These are phyloP conservation scores for Dicerorhinus sumatrensis DNA, from an alignment of 2,113 vertebrate genomes.

Conservation along the genomic window DNA sequence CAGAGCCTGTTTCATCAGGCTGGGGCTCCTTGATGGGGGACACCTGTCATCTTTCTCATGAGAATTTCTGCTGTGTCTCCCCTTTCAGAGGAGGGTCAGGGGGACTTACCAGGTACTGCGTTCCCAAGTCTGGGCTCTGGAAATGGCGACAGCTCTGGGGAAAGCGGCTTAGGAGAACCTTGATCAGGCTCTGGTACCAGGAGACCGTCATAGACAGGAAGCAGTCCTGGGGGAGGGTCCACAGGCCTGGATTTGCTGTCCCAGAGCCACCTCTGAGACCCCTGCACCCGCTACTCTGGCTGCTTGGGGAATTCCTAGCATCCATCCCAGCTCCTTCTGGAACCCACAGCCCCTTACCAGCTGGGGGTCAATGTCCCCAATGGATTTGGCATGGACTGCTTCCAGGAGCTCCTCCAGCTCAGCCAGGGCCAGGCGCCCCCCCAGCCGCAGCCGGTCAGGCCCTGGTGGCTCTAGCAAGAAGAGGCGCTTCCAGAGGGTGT, in stretches of 20 bases:
- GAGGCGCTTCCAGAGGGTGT: slow-evolving; percentile 97
- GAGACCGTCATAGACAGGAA: slow-evolving; percentile 97
- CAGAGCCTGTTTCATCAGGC: neutral
- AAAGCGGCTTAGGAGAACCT: slow-evolving; percentile 96
- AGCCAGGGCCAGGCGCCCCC: slow-evolving; percentile 92
- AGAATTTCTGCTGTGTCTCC: neutral
- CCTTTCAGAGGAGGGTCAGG: neutral
- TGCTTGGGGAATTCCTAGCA: neutral
- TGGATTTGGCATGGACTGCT: slow-evolving; percentile 95
- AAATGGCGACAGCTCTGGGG: slow-evolving; percentile 99
- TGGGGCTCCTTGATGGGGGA: neutral
- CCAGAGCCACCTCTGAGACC: neutral
- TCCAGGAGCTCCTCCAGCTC: slow-evolving; percentile 97
- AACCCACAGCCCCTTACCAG: slow-evolving; percentile 89
- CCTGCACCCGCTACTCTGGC: neutral
- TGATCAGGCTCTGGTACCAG: slow-evolving; percentile 99
- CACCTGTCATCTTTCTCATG: neutral
- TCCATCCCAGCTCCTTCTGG: neutral
- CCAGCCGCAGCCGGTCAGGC: slow-evolving; percentile 95
- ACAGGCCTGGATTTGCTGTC: neutral
- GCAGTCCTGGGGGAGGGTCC: slow-evolving; percentile 89
- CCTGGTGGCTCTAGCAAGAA: slow-evolving; percentile 96
- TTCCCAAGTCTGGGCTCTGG: slow-evolving; percentile 92
- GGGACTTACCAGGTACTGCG: slow-evolving; percentile 96
- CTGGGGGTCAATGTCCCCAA: slow-evolving; percentile 96